Evolutionary conservation across 2,797 vertebrate species (phyloP), one percentile per base, ranked within the genome.

Genomic region (Phrynocephalus guinanensis): DNA sequence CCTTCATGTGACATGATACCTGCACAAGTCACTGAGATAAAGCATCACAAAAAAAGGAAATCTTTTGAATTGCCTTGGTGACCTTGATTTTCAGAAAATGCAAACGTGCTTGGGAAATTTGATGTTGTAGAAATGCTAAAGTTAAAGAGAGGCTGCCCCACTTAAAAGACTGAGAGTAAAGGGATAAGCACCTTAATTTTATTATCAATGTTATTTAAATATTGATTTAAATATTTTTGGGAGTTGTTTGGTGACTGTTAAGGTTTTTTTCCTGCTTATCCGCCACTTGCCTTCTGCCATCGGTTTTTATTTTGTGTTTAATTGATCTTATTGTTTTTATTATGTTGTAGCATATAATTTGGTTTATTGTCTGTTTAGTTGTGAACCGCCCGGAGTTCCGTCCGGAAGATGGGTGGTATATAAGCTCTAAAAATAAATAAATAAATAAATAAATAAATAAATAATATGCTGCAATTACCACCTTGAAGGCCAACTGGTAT

Each of bases 21-120:
- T 93, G 81, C 90, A 91, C 71, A 94, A 92, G 92, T 91, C 26
- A 79, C 71, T 44, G 76, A 91, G 92, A 86, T 85, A 92, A 92
- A 90, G 78, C 86, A 66, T 89, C 89, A 66, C 63, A 91, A 82
- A 87, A 87, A 44, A 85, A 79, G 60, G 91, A 81, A 93, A 91
- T 88, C n/a, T 89, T 44, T 86, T 85, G 78, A 82, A 91, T 91
- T 93, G 85, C 86, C 89, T 86, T 80, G 77, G 72, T 86, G 82
- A 68, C 76, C 80, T 91, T 10, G 88, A 0, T 86, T 93, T 87
- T 80, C 87, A 72, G 67, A 83, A 93, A 90, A 91, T 26, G 92
- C 28, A 91, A 89, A 91, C 86, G 76, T 83, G 66, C 79, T 93
- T 71, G 0, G 71, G 44, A 87, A 83, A 76, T 92, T 85, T 26